Conservation (phyloP, 2,797 vertebrate species). For the Pogonophryne albipinna region DNA sequence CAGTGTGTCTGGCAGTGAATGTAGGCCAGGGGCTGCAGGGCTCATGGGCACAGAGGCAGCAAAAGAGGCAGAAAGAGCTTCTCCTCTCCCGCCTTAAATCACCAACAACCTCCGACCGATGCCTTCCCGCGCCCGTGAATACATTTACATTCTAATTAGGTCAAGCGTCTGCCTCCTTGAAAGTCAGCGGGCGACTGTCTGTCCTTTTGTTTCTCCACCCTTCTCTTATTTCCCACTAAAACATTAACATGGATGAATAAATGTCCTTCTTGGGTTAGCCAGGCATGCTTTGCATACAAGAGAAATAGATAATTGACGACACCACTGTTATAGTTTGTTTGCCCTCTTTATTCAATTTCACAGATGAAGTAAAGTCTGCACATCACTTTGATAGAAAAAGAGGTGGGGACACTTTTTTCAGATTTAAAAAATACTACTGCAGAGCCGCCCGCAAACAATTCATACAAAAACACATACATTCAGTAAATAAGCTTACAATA, state of each 20-base stretch:
- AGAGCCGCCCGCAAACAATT: too few species aligned
- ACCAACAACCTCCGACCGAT: constrained; percentile 47
- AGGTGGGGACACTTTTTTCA: too few species aligned
- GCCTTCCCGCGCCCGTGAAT: constrained; percentile 45
- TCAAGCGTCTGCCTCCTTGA: constrained; percentile 79
- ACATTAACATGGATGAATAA: constrained; percentile 62
- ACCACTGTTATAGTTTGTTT: constrained; percentile 4
- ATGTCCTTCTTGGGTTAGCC: constrained; percentile 40
- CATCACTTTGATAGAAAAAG: too few species aligned
- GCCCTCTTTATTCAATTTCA: not conserved
- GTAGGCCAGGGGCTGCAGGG: constrained; percentile 60
- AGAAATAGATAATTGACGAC: constrained; percentile 14
- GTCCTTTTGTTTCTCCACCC: constrained; percentile 73
- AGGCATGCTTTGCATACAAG: constrained; percentile 49
- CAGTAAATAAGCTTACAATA: too few species aligned
- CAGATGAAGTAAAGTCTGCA: not conserved
- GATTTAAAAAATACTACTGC: too few species aligned
- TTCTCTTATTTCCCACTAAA: constrained; percentile 63
- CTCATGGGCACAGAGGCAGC: constrained; percentile 44
- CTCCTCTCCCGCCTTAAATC: constrained; percentile 49
- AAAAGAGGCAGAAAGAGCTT: constrained; percentile 40
- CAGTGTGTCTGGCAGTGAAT: constrained; percentile 70
- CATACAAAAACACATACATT: too few species aligned
- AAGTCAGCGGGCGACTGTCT: constrained; percentile 69
- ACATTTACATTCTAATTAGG: constrained; percentile 80